Base-by-base conservation (phyloP, 2,888 invertebrate genomes). In the Crepidodera aurea region DNA sequence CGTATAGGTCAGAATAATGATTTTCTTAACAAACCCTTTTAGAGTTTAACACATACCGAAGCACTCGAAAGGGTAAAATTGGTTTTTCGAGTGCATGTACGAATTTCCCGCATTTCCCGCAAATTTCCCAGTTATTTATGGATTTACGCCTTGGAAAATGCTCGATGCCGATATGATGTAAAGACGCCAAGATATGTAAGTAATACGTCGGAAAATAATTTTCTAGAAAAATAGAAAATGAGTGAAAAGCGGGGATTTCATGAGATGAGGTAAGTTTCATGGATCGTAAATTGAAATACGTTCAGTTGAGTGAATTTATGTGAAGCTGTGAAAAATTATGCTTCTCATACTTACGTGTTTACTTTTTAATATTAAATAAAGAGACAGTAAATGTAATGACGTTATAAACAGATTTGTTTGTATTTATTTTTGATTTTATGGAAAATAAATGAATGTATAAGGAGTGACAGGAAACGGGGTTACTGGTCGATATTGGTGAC, bases 111-210 rank as follows among this genome's bases (percentile, higher is more conserved):
- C 39, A 39, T 37, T 39, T 39, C 15, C 39, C 34, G 22, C 51
- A 53, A 53, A 39, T 32, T 50, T 51, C 13, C 22, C 19, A 22
- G 51, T 25, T 53, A 53, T 53, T 53, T 53, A 37, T 39, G 39
- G 39, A 25, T 29, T 3, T 29, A 48, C 29, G 16, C 10, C 16
- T 48, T 5, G 39, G 34, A 13, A 34, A 53, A 53, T 15, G 22
- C 37, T 37, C 12, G 25, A 53, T 39, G n/a, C 12, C 39, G 22
- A n/a, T 18, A 10, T 16, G 16, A 37, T 53, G 2, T 39, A 53
- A 37, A 39, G 13, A 53, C 39, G 13, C 19, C 25, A 8, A 37
- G 5, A 53, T 39, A 19, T 53, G 39, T 37, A 39, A 50, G 50
- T 18, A 25, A 53, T 22, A 37, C 51, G 15, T 22, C 13, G 15